Percentiles rank a stretch among this genome's conserved stretches.
Evolutionary conservation across 2,888 invertebrate species (phyloP).

Genomic region (Thymelicus lineola): DNA sequence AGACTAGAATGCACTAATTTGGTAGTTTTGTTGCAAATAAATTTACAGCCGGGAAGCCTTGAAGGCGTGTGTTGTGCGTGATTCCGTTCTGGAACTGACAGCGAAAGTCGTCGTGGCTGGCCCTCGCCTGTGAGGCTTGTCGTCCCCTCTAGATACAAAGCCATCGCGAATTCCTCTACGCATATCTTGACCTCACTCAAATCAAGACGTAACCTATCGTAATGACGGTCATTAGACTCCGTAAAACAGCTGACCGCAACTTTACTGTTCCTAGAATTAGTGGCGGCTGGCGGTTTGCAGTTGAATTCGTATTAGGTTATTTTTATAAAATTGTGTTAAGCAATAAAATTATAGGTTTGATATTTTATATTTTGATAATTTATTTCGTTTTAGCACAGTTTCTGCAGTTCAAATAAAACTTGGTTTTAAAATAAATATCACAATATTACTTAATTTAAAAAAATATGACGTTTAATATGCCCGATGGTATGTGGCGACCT

Average conservation of each 20-base stretch:
- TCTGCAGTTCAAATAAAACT: too few relatives aligned
- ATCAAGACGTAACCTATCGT: constrained; percentile 17
- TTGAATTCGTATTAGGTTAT: background rate
- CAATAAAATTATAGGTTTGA: too few relatives aligned
- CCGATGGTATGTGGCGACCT: too few relatives aligned
- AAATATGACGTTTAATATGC: too few relatives aligned
- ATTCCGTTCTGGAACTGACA: constrained; percentile 64
- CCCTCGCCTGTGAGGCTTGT: constrained; percentile 43
- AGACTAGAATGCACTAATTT: constrained; percentile 2
- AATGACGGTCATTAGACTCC: constrained; percentile 21
- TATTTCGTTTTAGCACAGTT: too few relatives aligned
- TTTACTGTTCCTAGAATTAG: constrained; percentile 23
- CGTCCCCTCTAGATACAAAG: constrained; percentile 47
- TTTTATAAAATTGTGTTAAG: background rate
- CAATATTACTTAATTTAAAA: too few relatives aligned
- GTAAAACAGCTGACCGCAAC: constrained; percentile 22
- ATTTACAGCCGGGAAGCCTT: constrained; percentile 37
- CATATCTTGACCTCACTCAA: constrained; percentile 34
- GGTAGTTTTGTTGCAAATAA: background rate
- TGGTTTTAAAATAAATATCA: too few relatives aligned
- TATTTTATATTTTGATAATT: too few relatives aligned
- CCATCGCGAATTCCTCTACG: constrained; percentile 41
- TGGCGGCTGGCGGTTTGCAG: background rate
- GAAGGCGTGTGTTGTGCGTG: constrained; percentile 60
- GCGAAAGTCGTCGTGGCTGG: constrained; percentile 69